A percentile compares a stretch with the other conserved stretches of the same genome.
Evolutionary conservation across 2,113 vertebrate species (phyloP).

Genomic region (Ictalurus furcatus): DNA sequence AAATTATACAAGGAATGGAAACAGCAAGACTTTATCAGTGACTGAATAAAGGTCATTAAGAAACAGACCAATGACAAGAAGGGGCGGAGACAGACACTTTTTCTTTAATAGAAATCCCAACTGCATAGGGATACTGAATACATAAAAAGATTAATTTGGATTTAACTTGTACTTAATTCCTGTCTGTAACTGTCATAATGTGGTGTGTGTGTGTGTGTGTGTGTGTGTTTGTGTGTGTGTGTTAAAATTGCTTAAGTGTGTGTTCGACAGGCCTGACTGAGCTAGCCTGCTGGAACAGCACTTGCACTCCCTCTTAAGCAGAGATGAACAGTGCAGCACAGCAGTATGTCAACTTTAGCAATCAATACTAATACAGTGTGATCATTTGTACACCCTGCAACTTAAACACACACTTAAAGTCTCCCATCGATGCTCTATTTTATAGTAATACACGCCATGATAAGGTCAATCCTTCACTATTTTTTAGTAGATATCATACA

Average conservation of each 20-base stretch:
- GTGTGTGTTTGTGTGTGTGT: conserved; percentile 12
- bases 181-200: background rate
- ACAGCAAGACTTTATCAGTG: background rate
- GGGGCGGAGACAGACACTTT: background rate
- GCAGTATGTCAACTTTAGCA: conserved; percentile 21
- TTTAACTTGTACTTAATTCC: background rate
- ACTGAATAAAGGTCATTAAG: background rate
- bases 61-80: background rate
- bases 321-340: conserved; percentile 31
- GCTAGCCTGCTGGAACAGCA: background rate
- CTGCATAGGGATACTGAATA: background rate
- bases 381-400: conserved; percentile 37
- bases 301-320: conserved; percentile 24
- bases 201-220: background rate
- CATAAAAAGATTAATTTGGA: background rate
- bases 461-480: background rate
- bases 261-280: conserved; percentile 22
- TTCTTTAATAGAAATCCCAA: no score
- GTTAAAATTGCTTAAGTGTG: background rate
- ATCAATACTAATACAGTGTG: conserved; percentile 50
- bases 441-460: background rate
- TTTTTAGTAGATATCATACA: background rate
- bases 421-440: background rate
- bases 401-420: conserved; percentile 38
- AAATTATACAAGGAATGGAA: background rate